Percentiles rank a stretch among this genome's conserved stretches.
These are phyloP conservation scores for Dicycla oo DNA, from an alignment of 2,888 invertebrate species.

Conservation along the genomic window DNA sequence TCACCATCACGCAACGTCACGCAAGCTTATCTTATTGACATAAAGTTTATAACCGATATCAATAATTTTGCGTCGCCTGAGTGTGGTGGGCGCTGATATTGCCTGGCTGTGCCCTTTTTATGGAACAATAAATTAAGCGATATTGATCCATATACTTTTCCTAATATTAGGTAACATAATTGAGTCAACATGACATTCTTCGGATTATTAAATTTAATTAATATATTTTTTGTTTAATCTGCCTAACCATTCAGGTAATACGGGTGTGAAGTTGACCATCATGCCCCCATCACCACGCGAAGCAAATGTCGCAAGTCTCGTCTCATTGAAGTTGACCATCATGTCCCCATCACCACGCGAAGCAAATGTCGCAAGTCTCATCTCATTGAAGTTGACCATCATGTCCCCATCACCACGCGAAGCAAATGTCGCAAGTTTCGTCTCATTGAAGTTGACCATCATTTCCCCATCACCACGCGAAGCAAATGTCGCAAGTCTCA, in stretches of 20 bases:
- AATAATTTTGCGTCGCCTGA: constrained; percentile 10
- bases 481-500: too few species aligned
- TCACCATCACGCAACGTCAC: not conserved
- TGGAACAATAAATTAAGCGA: not conserved
- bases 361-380: too few species aligned
- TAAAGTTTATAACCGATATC: constrained; percentile 35
- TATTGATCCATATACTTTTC: constrained; percentile 4
- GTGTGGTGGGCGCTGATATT: not conserved
- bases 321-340: too few species aligned
- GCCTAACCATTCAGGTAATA: not conserved
- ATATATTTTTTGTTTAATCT: not conserved
- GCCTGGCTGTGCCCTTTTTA: constrained; percentile 6
- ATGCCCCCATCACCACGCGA: not conserved
- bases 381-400: too few species aligned
- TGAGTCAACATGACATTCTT: constrained; percentile 1
- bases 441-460: too few species aligned
- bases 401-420: too few species aligned
- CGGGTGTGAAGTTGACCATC: not conserved
- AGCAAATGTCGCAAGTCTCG: not conserved
- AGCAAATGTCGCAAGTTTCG: too few species aligned
- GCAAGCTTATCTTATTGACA: constrained; percentile 7
- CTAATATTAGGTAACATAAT: constrained; percentile 9
- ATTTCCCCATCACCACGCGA: too few species aligned
- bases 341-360: too few species aligned
- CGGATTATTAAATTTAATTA: not conserved